phyloP scores from a whole-genome alignment of 2,888 invertebrate genomes.

The Cheilosia grossa region DNA sequence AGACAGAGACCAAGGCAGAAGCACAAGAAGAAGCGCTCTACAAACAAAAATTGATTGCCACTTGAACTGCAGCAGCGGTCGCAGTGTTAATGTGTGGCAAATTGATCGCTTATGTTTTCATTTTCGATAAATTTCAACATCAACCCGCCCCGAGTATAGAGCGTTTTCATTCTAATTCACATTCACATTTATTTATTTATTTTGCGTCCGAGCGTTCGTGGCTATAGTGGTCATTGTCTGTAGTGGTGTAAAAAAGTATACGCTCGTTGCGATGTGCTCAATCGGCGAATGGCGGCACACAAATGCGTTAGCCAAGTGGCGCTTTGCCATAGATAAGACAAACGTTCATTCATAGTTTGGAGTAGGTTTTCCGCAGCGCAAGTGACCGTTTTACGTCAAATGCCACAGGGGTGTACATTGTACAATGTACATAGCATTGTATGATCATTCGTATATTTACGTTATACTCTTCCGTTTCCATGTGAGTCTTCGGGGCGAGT shows the following conservation, averaged over 20 bases:
- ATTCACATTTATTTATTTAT: constrained; percentile 61
- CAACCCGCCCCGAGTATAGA: constrained; percentile 21
- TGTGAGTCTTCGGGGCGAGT: constrained; percentile 7
- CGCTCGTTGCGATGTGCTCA: constrained; percentile 31
- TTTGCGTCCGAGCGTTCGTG: constrained; percentile 63
- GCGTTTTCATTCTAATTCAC: constrained; percentile 39
- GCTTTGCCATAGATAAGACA: constrained; percentile 74
- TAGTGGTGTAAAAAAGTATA: constrained; percentile 1
- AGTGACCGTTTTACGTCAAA: constrained; percentile 68
- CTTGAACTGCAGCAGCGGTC: constrained; percentile 70
- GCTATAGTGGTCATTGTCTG: constrained; percentile 19
- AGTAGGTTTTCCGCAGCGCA: constrained; percentile 62
- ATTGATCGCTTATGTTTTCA: constrained; percentile 74
- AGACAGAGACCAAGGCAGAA: not conserved
- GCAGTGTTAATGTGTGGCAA: constrained; percentile 74
- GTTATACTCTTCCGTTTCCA: constrained; percentile 6
- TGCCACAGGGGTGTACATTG: constrained; percentile 18
- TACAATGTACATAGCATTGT: not conserved
- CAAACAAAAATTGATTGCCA: constrained; percentile 74
- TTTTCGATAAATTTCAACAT: constrained; percentile 73
- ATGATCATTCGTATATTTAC: not conserved
- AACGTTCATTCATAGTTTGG: constrained; percentile 72
- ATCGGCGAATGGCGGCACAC: constrained; percentile 44
- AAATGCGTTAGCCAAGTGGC: constrained; percentile 71
- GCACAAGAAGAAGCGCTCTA: constrained; percentile 57